These are phyloP conservation scores for Pycnonotus jocosus DNA, from an alignment of 2,113 vertebrate species.

Conservation along the genomic window DNA sequence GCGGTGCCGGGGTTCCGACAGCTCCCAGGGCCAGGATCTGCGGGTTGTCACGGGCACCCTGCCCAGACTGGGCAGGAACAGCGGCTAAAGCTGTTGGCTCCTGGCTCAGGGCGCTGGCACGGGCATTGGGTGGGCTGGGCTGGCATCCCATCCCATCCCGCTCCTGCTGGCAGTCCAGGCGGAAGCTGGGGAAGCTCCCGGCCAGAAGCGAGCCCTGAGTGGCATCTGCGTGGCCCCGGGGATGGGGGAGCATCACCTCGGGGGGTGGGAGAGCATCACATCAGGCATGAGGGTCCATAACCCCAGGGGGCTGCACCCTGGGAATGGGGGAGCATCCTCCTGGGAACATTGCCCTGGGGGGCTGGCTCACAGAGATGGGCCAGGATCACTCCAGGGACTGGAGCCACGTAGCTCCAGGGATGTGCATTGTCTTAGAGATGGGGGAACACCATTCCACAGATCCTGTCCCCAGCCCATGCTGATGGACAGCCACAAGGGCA, in stretches of 20 bases:
- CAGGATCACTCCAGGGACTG: rapidly evolving
- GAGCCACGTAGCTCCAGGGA: rapidly evolving
- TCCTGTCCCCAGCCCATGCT: rapidly evolving
- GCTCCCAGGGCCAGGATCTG: background rate
- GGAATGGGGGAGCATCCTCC: too few species aligned
- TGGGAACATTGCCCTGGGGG: background rate
- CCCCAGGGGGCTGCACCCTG: background rate
- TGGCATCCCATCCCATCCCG: background rate
- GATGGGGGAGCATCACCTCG: background rate
- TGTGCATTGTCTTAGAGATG: too few species aligned
- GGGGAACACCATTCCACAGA: rapidly evolving
- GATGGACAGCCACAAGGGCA: rapidly evolving
- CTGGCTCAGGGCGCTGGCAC: background rate
- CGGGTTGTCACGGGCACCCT: background rate
- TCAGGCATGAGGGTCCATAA: rapidly evolving
- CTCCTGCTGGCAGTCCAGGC: background rate
- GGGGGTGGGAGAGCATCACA: rapidly evolving
- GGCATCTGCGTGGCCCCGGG: rapidly evolving
- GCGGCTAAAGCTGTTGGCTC: background rate
- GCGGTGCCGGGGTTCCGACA: rapidly evolving
- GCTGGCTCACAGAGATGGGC: background rate
- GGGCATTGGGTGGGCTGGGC: background rate
- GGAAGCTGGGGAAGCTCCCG: background rate
- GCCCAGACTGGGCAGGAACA: background rate
- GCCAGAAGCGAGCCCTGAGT: background rate